Evolutionary conservation across 2,888 invertebrate genomes (phyloP), one percentile per base, ranked within the genome.

Genomic region (Rhimphoctona megacephalus): DNA sequence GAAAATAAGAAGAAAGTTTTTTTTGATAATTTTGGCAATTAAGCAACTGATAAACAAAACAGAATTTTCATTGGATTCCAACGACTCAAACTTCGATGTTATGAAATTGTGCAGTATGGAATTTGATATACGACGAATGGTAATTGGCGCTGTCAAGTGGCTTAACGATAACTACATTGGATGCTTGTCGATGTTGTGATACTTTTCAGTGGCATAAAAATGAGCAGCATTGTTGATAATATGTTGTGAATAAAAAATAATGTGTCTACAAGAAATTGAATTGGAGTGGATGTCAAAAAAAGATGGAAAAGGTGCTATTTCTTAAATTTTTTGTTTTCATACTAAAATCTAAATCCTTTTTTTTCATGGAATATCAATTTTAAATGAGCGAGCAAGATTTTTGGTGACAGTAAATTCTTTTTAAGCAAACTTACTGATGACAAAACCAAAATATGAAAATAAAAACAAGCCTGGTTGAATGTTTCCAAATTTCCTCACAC

Each of bases 381-480:
- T 49, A 5, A 49, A n/a, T n/a, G 49, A 49, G 5, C 19, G 43
- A 17, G 61, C 30, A 7, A 30, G 17, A 6, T 17, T 30, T 61
- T 5, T 3, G 14, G 61, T 5, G 7, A 30, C 6, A 11, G 17
- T 30, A 7, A 61, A 61, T 5, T 61, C 43, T 61, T 11, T 61
- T 5, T 1, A 33, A 70, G 46, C 46, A 46, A 33, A 70, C 30
- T 49, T 2, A 49, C 7, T 30, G 3, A 8, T 17, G 30, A 30
- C 25, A 9, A 25, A 61, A 61, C 5, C 8, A 14, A 30, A 30
- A 30, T 5, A 30, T 61, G 61, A 61, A 30, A 25, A 17, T 46
- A 49, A 70, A 70, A 70, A 70, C 19, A 49, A 70, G 70, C 70
- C 70, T 49, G 9, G 70, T 70, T 70, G 14, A 11, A 69, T 61